These are phyloP conservation scores for Sebastes iracundus DNA, from an alignment of 2,797 vertebrate genomes.

Conservation along the genomic window DNA sequence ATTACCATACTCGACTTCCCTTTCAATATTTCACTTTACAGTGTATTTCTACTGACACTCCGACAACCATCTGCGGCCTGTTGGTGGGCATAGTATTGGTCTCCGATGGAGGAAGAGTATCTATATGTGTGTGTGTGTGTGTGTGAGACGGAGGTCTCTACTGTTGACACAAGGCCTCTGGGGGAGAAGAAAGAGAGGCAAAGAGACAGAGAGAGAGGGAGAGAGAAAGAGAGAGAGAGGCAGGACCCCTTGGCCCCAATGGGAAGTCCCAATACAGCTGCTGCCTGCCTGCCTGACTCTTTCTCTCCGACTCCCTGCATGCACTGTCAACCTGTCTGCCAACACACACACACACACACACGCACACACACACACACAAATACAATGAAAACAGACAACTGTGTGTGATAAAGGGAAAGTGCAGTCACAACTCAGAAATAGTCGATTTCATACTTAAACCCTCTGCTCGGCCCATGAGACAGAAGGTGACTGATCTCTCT, in stretches of 20 bases:
- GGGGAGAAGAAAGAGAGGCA: slow-evolving; percentile 18
- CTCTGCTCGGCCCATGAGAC: slow-evolving; percentile 12
- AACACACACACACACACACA: slow-evolving; percentile 13
- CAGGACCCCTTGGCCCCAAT: slow-evolving; percentile 54
- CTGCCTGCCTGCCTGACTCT: slow-evolving; percentile 49
- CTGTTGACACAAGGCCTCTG: slow-evolving; percentile 48
- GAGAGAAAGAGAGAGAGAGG: slow-evolving; percentile 27
- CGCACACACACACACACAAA: neutral
- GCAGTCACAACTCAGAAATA: slow-evolving; percentile 16
- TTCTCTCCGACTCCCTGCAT: slow-evolving; percentile 37
- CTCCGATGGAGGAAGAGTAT: slow-evolving; percentile 5
- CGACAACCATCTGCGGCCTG: slow-evolving; percentile 52
- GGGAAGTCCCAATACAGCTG: slow-evolving; percentile 61
- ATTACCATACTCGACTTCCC: slow-evolving; percentile 63
- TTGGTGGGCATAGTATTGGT: slow-evolving; percentile 43
- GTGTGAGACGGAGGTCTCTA: slow-evolving; percentile 38
- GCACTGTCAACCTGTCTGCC: slow-evolving; percentile 59
- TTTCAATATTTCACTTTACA: slow-evolving; percentile 61
- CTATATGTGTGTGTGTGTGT: slow-evolving; percentile 2
- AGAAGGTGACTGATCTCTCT: slow-evolving; percentile 29
- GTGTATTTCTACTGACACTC: slow-evolving; percentile 58
- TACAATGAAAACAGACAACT: slow-evolving; percentile 13
- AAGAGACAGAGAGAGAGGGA: slow-evolving; percentile 1
- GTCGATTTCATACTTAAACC: slow-evolving; percentile 43
- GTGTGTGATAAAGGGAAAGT: neutral